A percentile compares a stretch with the other conserved stretches of the same genome.
phyloP scores from a whole-genome alignment of 2,888 invertebrate genomes.

The Neoaliturus tenellus region DNA sequence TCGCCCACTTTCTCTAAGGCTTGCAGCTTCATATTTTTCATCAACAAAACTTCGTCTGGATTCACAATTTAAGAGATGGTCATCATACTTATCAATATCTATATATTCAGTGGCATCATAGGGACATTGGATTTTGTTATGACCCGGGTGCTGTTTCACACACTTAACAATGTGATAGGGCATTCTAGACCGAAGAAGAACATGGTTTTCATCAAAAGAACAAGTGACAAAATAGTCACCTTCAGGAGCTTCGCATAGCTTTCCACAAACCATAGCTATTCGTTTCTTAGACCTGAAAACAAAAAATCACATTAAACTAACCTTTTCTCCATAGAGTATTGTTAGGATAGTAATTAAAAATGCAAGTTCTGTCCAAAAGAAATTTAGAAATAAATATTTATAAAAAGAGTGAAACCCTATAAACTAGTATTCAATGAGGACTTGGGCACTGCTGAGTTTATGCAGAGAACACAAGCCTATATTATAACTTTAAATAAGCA shows the following conservation, averaged over 20 bases:
- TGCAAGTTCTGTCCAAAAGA: too few relatives aligned
- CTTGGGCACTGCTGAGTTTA: too few relatives aligned
- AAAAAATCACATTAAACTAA: background rate
- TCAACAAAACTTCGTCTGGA: background rate
- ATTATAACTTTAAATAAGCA: too few relatives aligned
- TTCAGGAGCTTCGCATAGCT: background rate
- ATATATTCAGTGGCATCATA: constrained; percentile 53
- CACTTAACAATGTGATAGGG: constrained; percentile 53
- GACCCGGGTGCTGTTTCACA: constrained; percentile 31
- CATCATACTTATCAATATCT: constrained; percentile 14
- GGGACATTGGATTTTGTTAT: constrained; percentile 39
- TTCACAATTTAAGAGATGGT: constrained; percentile 38
- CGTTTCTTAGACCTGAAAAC: background rate
- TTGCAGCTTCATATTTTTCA: background rate
- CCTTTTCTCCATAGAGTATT: too few relatives aligned
- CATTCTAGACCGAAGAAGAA: constrained; percentile 35
- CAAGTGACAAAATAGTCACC: constrained; percentile 42
- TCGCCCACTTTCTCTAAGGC: background rate
- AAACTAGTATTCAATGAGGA: too few relatives aligned
- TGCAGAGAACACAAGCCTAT: too few relatives aligned
- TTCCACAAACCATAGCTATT: constrained; percentile 8
- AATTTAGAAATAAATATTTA: too few relatives aligned
- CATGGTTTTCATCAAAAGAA: constrained; percentile 38
- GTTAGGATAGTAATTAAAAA: too few relatives aligned
- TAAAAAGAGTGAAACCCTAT: too few relatives aligned